Evolutionary conservation across 1,140 invertebrate species (phyloP).

Genomic region (Lepidotrigona ventralis): DNA sequence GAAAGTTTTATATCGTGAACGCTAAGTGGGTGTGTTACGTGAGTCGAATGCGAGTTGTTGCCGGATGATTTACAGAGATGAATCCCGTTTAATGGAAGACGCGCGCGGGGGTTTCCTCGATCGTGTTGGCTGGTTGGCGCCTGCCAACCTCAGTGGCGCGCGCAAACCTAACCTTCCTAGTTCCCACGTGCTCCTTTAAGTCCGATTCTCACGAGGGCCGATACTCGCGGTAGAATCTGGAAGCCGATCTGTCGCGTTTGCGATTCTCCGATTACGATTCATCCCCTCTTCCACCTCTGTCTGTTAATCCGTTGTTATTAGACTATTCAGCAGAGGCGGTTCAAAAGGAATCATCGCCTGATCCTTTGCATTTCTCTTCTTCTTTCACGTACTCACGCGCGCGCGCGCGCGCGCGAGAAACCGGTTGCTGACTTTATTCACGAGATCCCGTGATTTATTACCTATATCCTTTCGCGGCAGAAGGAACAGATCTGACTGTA

Average conservation of each 20-base stretch:
- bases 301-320: slow-evolving; percentile 25
- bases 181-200: slow-evolving; percentile 54
- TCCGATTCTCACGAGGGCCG: slow-evolving; percentile 35
- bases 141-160: slow-evolving; percentile 23
- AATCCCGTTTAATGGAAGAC: slow-evolving; percentile 52
- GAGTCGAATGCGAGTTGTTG: slow-evolving; percentile 41
- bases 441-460: slow-evolving; percentile 23
- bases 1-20: slow-evolving; percentile 37
- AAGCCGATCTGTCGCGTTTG: slow-evolving; percentile 33
- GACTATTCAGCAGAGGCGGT: background rate
- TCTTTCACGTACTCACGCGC: background rate
- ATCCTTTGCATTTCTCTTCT: background rate
- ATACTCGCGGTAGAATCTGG: slow-evolving; percentile 3
- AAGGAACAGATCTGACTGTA: background rate
- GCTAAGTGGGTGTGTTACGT: slow-evolving; percentile 32
- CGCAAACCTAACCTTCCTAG: slow-evolving; percentile 39
- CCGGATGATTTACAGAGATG: slow-evolving; percentile 54
- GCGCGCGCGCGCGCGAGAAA: slow-evolving; percentile 5
- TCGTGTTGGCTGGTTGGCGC: slow-evolving; percentile 22
- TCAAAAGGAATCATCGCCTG: slow-evolving; percentile 1
- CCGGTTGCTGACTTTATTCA: slow-evolving; percentile 28
- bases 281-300: background rate
- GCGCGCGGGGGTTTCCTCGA: background rate
- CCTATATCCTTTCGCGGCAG: background rate
- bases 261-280: slow-evolving; percentile 26